These are phyloP conservation scores for Sebastes oblongus DNA, from an alignment of 2,797 vertebrate species.

Conservation along the genomic window DNA sequence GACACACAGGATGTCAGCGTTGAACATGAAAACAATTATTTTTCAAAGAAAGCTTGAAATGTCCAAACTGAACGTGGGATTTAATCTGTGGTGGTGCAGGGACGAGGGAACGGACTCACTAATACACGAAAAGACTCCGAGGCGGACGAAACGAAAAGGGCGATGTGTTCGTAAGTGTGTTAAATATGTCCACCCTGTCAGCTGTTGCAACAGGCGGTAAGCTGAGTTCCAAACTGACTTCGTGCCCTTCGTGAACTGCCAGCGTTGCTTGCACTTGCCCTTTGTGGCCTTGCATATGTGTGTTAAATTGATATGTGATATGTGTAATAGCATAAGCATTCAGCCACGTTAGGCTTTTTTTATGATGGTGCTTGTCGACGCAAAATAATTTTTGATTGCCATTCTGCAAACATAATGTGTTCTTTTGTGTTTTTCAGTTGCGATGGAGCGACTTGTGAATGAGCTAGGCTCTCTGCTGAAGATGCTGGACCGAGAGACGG, in stretches of 20 bases:
- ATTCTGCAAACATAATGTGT: neutral
- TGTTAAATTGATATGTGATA: conserved; percentile 20
- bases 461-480: conserved; percentile 91
- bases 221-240: conserved; percentile 30
- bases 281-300: neutral
- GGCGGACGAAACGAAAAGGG: neutral
- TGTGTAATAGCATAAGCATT: conserved; percentile 27
- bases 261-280: conserved; percentile 4
- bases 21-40: conserved; percentile 19
- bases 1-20: conserved; percentile 49
- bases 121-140: neutral
- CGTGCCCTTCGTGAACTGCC: conserved; percentile 26
- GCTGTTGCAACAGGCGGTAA: conserved; percentile 68
- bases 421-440: conserved; percentile 61
- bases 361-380: neutral
- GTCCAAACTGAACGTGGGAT: neutral
- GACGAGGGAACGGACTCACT: neutral
- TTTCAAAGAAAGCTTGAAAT: conserved; percentile 46
- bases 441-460: conserved; percentile 92
- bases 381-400: neutral
- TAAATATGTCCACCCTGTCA: conserved; percentile 65
- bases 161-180: conserved; percentile 17
- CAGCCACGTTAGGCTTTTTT: neutral
- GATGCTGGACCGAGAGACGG: conserved; percentile 92
- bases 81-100: neutral